Evolutionary conservation across 1,140 invertebrate genomes (phyloP).

Genomic region (Aleiodes sp.): DNA sequence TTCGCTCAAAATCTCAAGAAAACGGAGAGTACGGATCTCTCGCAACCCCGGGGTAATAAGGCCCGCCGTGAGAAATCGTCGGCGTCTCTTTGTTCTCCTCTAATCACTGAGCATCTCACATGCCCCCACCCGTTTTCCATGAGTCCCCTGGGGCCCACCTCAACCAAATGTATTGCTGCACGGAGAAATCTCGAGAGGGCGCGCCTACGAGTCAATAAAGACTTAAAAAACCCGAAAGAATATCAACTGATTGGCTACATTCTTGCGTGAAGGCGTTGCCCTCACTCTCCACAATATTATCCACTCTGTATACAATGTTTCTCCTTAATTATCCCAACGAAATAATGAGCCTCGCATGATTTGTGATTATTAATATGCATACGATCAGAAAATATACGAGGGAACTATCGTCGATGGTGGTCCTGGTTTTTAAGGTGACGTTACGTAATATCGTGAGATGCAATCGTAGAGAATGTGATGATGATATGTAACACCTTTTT

Average conservation of each 20-base stretch:
- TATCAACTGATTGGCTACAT: not conserved
- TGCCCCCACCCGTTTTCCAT: conserved; percentile 24
- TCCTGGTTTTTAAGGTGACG: not conserved
- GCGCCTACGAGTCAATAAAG: not conserved
- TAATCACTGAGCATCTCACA: conserved; percentile 42
- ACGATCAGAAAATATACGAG: too few species aligned
- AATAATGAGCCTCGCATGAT: too few species aligned
- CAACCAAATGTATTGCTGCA: conserved; percentile 15
- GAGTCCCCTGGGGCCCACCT: not conserved
- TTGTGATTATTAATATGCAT: too few species aligned
- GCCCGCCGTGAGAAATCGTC: conserved; percentile 41
- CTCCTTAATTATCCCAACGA: too few species aligned
- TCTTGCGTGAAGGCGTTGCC: not conserved
- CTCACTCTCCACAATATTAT: not conserved
- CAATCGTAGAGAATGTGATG: not conserved
- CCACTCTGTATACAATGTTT: too few species aligned
- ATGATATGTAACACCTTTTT: too few species aligned
- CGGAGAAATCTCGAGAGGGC: too few species aligned
- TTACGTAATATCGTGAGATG: not conserved
- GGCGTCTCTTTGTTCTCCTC: conserved; percentile 46
- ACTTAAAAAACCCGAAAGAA: too few species aligned
- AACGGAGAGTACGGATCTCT: too few species aligned
- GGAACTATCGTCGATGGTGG: too few species aligned
- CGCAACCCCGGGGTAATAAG: conserved; percentile 51
- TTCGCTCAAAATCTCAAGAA: too few species aligned